Base-by-base conservation (phyloP, 2,797 vertebrate species). In the Chloroceryle inda region DNA sequence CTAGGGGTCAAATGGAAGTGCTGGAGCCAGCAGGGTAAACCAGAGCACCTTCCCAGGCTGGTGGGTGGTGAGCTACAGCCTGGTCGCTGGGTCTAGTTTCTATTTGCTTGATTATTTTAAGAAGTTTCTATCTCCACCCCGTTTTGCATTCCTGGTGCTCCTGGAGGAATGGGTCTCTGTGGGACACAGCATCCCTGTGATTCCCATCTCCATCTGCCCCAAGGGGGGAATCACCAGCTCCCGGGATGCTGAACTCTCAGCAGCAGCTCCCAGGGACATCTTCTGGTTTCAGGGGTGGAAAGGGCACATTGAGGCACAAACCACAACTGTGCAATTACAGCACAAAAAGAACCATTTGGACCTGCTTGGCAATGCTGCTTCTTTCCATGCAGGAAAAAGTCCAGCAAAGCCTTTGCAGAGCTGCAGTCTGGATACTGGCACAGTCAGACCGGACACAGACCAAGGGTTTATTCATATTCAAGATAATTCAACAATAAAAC, bases 371-470 rank as follows among this genome's bases (percentile, higher is more conserved):
- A 42, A 2, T 9, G 15, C 0, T 56, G 67, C 75, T 68, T 23
- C 31, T 50, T 61, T 64, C 63, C 67, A 14, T 5, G 26, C 18
- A 55, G 45, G 58, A 38, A 55, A 16, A 23, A 59, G 29, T 4
- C 9, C 62, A 55, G 75, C 4, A 7, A 68, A 82, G 19, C 40
- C 27, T 72, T 61, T 82, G 38, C 67, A 56, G 55, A 44, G 20
- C 58, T 22, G 40, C 26, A 24, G 0, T 0, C 0, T 29, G 79
- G 50, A 22, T 11, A 6, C 1, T 49, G 52, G 47, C 66, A 53
- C 23, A n/a, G 49, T 8, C 55, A 75, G 38, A 42, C 10, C 5
- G 0, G 66, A 17, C 26, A 19, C 0, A 13, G 44, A 47, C 35
- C 40, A 33, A n/a, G 33, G 45, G 76, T n/a, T 55, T 52, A 52